Percentiles rank a stretch among this genome's conserved stretches.
Evolutionary conservation across 2,797 vertebrate species (phyloP).

Genomic region (Dicrostonyx torquatus): DNA sequence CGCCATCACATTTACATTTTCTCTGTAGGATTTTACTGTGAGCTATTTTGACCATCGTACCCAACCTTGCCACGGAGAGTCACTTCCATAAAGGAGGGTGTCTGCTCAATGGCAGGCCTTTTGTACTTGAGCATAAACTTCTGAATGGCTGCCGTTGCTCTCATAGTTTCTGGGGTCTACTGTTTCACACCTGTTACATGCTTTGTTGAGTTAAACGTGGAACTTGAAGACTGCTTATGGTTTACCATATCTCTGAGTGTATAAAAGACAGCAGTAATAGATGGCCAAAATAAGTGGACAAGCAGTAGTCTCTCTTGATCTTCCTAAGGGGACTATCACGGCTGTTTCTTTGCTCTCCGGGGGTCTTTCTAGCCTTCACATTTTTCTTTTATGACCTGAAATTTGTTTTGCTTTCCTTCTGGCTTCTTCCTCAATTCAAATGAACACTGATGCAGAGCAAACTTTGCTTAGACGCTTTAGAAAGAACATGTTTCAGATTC

Average conservation of each 20-base stretch:
- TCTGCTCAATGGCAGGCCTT: neutral
- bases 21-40: neutral
- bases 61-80: neutral
- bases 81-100: neutral
- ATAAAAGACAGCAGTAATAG: neutral
- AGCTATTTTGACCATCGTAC: neutral
- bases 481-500: slow-evolving; percentile 45
- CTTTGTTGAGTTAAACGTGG: neutral
- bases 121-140: slow-evolving; percentile 2
- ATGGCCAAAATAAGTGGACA: neutral
- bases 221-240: neutral
- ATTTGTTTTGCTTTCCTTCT: neutral
- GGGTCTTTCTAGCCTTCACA: neutral
- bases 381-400: neutral
- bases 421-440: slow-evolving; percentile 53
- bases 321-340: neutral
- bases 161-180: neutral
- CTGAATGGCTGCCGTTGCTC: neutral
- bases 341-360: neutral
- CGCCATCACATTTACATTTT: neutral
- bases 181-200: neutral
- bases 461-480: slow-evolving; percentile 33
- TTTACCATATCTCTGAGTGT: neutral
- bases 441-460: slow-evolving; percentile 29
- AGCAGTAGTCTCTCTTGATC: neutral